Conservation (phyloP, 2,113 vertebrate genomes). For the Sisor rabdophorus region DNA sequence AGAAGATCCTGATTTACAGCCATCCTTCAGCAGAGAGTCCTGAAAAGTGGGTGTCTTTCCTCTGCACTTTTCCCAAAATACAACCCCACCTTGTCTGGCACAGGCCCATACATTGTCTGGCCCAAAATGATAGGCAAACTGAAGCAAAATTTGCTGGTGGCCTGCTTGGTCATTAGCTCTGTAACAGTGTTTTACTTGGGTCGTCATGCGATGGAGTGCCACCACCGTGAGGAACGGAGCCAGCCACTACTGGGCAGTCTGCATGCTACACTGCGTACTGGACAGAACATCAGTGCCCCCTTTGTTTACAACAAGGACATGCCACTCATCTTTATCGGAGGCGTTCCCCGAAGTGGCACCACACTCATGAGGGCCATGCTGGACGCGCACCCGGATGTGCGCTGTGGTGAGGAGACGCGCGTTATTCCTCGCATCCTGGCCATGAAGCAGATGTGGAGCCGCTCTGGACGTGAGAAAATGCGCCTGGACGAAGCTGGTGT, state of each 20-base stretch:
- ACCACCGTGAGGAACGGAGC: constrained; percentile 83
- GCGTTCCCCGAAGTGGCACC: constrained; percentile 91
- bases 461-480: constrained; percentile 93
- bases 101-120: constrained; percentile 22
- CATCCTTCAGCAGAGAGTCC: constrained; percentile 52
- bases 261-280: constrained; percentile 66
- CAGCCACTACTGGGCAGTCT: constrained; percentile 64
- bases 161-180: constrained; percentile 90
- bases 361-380: constrained; percentile 96
- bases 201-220: constrained; percentile 94
- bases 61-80: constrained; percentile 29
- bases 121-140: constrained; percentile 88
- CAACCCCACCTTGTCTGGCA: constrained; percentile 38
- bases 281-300: constrained; percentile 64
- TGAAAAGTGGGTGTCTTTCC: constrained; percentile 57
- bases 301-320: constrained; percentile 92
- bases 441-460: constrained; percentile 97
- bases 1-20: constrained; percentile 60
- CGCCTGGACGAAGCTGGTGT: constrained; percentile 93
- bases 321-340: constrained; percentile 94
- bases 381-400: constrained; percentile 89
- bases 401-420: constrained; percentile 91
- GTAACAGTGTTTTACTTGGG: constrained; percentile 91
- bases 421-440: constrained; percentile 93
- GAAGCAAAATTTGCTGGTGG: constrained; percentile 91